Conservation (phyloP, 2,113 vertebrate species). For the Phaetusa simplex region DNA sequence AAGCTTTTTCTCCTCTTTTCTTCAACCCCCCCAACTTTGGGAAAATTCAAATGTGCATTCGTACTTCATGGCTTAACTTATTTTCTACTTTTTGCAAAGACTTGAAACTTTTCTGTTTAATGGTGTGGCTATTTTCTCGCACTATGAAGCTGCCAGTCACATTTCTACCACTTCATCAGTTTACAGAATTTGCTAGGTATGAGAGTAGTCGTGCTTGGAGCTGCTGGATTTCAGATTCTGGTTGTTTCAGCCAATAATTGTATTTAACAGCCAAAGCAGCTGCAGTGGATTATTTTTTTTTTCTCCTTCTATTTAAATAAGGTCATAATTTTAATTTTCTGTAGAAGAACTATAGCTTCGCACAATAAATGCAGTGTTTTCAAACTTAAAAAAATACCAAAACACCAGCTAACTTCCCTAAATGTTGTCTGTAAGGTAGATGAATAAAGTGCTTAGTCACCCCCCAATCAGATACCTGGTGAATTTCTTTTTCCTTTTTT, state of each 20-base stretch:
- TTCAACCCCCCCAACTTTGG: background rate
- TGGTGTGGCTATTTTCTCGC: background rate
- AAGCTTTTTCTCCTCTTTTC: background rate
- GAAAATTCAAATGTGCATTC: background rate
- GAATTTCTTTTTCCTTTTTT: background rate
- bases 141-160: background rate
- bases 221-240: slow-evolving; percentile 45
- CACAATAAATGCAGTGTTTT: background rate
- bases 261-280: slow-evolving; percentile 30
- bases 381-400: background rate
- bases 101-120: background rate
- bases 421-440: background rate
- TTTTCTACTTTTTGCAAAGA: background rate
- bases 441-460: background rate
- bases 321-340: background rate
- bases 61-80: background rate
- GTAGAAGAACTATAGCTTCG: background rate
- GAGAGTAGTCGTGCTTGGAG: background rate
- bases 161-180: background rate
- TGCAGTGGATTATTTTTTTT: background rate
- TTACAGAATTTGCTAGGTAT: background rate
- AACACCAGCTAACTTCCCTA: background rate
- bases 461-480: background rate
- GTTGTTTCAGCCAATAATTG: slow-evolving; percentile 23
- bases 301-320: background rate